Conservation (phyloP, 2,113 vertebrate species). For the Gnathonemus echidnorhynchus region DNA sequence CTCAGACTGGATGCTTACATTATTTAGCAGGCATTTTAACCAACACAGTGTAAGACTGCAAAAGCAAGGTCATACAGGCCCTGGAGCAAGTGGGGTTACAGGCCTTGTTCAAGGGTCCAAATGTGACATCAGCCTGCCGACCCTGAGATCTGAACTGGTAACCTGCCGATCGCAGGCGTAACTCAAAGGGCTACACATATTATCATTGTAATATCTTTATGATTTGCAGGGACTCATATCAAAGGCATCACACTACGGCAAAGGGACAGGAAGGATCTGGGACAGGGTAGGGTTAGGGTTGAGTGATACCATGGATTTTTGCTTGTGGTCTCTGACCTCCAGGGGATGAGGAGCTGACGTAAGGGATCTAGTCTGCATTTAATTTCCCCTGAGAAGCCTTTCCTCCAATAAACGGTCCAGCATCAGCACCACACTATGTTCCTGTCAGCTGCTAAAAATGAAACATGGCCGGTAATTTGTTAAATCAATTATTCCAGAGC, state of each 20-base stretch:
- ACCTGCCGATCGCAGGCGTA: neutral
- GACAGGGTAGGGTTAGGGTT: neutral
- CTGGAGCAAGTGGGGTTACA: neutral
- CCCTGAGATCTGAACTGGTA: neutral
- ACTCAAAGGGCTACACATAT: neutral
- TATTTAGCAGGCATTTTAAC: neutral
- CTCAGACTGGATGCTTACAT: neutral
- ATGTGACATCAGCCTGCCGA: neutral
- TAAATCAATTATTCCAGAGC: slow-evolving; percentile 62
- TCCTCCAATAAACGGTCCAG: slow-evolving; percentile 38
- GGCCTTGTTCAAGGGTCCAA: neutral
- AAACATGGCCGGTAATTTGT: slow-evolving; percentile 65
- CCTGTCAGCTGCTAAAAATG: slow-evolving; percentile 58
- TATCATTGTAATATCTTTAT: neutral
- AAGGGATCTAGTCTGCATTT: slow-evolving; percentile 54
- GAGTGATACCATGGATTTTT: neutral
- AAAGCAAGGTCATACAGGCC: neutral
- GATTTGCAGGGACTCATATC: neutral
- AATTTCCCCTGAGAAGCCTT: slow-evolving; percentile 64
- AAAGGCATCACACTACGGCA: neutral
- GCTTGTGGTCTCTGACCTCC: neutral
- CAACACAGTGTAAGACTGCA: neutral
- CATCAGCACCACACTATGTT: slow-evolving; percentile 39
- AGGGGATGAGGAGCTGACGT: slow-evolving; percentile 26
- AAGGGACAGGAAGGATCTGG: neutral